Evolutionary conservation across 2,797 vertebrate genomes (phyloP).

Genomic region (Bradypodion ventrale): DNA sequence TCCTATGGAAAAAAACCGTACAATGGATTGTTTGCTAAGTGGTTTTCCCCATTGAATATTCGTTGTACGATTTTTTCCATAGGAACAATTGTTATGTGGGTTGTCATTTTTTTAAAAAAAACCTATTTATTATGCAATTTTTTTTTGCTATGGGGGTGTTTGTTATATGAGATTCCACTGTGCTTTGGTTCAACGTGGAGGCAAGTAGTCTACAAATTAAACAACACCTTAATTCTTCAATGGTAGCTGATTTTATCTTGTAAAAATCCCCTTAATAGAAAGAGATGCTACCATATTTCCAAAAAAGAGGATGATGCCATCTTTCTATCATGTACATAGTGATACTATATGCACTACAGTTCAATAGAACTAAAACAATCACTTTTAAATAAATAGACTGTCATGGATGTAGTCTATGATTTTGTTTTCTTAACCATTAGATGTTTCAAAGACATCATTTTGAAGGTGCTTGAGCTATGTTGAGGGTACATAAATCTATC

Average conservation of each 20-base stretch:
- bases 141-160: no score
- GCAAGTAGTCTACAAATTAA: not conserved
- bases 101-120: no score
- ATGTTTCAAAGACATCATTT: slow-evolving; percentile 4
- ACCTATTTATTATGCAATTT: no score
- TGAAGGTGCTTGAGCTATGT: slow-evolving; percentile 45
- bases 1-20: no score
- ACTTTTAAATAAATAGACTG: slow-evolving; percentile 5
- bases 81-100: no score
- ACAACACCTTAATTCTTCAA: not conserved
- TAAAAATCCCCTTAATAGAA: not conserved
- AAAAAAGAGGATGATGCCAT: no score
- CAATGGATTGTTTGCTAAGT: no score
- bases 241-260: not conserved
- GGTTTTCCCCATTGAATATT: no score
- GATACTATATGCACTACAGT: not conserved
- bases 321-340: not conserved
- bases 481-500: slow-evolving; percentile 49
- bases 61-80: no score
- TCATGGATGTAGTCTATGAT: not conserved
- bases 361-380: not conserved
- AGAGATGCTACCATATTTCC: not conserved
- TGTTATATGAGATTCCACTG: no score
- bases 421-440: slow-evolving; percentile 31
- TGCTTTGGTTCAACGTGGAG: no score